Evolutionary conservation across 1,140 invertebrate genomes (phyloP), one percentile per base, ranked within the genome.

Genomic region (Cyclina sinensis): DNA sequence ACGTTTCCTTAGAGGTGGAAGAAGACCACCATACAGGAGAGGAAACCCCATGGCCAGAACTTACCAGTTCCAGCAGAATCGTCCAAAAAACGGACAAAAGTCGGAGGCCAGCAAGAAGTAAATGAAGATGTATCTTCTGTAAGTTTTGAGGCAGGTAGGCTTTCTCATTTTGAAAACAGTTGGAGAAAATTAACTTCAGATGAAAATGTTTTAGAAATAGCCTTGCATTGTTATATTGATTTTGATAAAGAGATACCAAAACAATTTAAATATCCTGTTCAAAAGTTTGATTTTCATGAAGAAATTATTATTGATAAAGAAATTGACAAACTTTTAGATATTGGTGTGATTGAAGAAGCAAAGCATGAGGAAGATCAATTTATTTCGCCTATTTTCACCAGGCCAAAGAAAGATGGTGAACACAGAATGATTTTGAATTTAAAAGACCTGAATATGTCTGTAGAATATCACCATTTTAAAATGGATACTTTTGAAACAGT

Each of bases 121-220:
- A 30, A 30, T 4, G 32, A 30, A 30, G 2, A 30, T 16, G 14
- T 30, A n/a, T 5, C 9, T 14, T 14, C 30, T 39, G 68, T 39
- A 73, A 65, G 62, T 32, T 65, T 65, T 35, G 7, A 65, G 32
- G 62, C 62, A 65, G 62, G 62, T 65, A 65, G 62, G 32, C 62
- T 57, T 21, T 4, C 4, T 4, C 2, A 7, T 65, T 65, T 65
- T 30, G 5, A 27, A 59, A 11, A 59, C 9, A n/a, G 7, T 5
- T n/a, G 16, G 24, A 5, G 7, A 27, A n/a, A n/a, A 59, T 59
- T 59, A n/a, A 59, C 57, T 59, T 59, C 24, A 59, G 24, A 59
- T 59, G 16, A 59, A 4, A 59, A n/a, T 59, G 43, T 91, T 76
- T 65, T 91, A 59, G 43, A 84, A 16, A 85, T 81, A 79, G 46